Base-by-base conservation (phyloP, 2,797 vertebrate genomes). In the Danio aesculapii region DNA sequence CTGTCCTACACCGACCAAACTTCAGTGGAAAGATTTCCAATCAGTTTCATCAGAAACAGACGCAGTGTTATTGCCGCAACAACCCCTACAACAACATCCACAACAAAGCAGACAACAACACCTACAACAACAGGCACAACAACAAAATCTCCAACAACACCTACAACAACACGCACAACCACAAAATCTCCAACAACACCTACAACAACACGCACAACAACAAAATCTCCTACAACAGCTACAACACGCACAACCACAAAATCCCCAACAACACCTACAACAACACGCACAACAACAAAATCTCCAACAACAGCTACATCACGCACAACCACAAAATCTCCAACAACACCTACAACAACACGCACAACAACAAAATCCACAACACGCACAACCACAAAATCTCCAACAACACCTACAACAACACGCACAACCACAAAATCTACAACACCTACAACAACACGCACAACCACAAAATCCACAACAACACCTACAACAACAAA, bases 1-100 rank as follows among this genome's bases (percentile, higher is more conserved):
- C 1, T 92, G 87, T 84, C 85, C 5, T 90, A 91, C 53, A 52
- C 70, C 0, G 83, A 90, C 1, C 89, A 87, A 8, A n/a, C 70
- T 0, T 43, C 61, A 53, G 49, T 52, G 7, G 10, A 13, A 52
- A 64, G 0, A 53, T 50, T 10, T 62, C 73, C 59, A n/a, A 3
- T 61, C n/a, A 52, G 30, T 44, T 6, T 64, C 2, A 64, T 53
- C 12, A 76, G 74, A 64, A 16, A 44, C 0, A 30, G 6, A 64
- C 74, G 47, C 6, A 0, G 1, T 72, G 0, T 0, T 17, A 3
- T 6, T 17, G 2, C 69, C 1, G 53, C 8, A 53, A 2, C 21
- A 39, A 19, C 21, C 11, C 5, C n/a, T 4, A 68, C 17, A 49
- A 50, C 47, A 2, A 30, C 66, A 13, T 16, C 14, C 16, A 52